Evolutionary conservation across 2,797 vertebrate genomes (phyloP), one percentile per base, ranked within the genome.

Genomic region (Siniperca undulata): DNA sequence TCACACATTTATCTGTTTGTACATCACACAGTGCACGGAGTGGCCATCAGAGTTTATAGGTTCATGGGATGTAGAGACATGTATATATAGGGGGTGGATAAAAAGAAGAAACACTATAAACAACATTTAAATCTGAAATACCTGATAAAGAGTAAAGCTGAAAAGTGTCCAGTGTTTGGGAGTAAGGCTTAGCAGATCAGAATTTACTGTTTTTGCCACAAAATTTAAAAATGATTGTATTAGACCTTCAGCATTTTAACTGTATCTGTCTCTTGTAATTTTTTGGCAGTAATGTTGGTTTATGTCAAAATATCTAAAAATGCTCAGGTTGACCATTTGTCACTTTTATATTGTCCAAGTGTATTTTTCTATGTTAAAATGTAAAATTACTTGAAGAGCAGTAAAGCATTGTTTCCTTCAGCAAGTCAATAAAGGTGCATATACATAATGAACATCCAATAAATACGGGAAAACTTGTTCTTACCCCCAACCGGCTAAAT

Each of bases 401-500:
- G 22, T 38, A 12, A 34, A 19, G 17, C 46, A 19, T 83, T 40
- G 24, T 40, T 53, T 80, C 36, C 27, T 20, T 19, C 65, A 22
- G 60, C 38, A 17, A 30, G 7, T 38, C 61, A 56, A 22, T 70
- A 53, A 81, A 75, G 10, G 53, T 10, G 36, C 20, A 38, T 53
- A 38, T 76, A 81, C 52, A 71, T 17, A 12, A 62, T 19, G 24
- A 10, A 12, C 9, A 69, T 27, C 19, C 6, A 46, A 7, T 78
- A 86, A 92, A 91, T 90, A 91, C 56, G 72, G 90, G 89, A 38
- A 55, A 83, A 70, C 67, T 50, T 78, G 70, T 61, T 72, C 50
- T 56, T 48, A 22, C 38, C 52, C 14, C 12, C 7, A 53, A 67
- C 36, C 10, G 62, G 19, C 36, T 62, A 22, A 85, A 74, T 13